Evolutionary conservation across 2,888 invertebrate species (phyloP).

Genomic region (Drosophila putrida): DNA sequence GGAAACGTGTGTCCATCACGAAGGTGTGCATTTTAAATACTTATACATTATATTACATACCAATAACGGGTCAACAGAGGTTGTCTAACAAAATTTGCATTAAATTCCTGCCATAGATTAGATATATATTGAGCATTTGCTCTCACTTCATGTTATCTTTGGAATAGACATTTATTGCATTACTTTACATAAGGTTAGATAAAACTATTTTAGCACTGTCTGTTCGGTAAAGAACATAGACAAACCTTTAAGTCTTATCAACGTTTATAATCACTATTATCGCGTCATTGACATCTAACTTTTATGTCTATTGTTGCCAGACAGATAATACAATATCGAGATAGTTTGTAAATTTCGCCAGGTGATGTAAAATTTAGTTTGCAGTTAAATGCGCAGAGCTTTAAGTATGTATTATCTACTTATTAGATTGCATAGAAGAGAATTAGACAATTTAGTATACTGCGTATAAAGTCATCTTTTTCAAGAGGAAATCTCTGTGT

Average conservation of each 20-base stretch:
- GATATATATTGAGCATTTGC: not conserved
- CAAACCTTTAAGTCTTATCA: slow-evolving; percentile 29
- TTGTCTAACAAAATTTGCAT: slow-evolving; percentile 33
- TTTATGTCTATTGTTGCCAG: slow-evolving; percentile 21
- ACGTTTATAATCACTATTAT: slow-evolving; percentile 29
- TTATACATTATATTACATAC: slow-evolving; percentile 4
- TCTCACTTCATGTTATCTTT: slow-evolving; percentile 1
- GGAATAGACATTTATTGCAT: slow-evolving; percentile 17
- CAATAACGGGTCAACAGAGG: slow-evolving; percentile 32
- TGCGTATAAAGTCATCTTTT: too few relatives aligned
- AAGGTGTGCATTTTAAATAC: slow-evolving; percentile 32
- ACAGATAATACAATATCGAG: slow-evolving; percentile 23
- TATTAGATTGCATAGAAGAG: not conserved
- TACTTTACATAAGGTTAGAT: slow-evolving; percentile 17
- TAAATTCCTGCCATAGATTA: slow-evolving; percentile 34
- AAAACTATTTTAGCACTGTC: slow-evolving; percentile 6
- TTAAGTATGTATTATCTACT: not conserved
- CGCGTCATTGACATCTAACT: slow-evolving; percentile 46
- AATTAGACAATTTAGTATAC: too few relatives aligned
- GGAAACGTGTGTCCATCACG: slow-evolving; percentile 31
- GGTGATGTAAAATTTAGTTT: not conserved
- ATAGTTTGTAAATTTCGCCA: not conserved
- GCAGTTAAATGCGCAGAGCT: slow-evolving; percentile 3
- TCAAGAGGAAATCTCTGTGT: too few relatives aligned
- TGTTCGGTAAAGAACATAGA: not conserved